phyloP scores from a whole-genome alignment of 2,113 vertebrate species.

The Rhea pennata region DNA sequence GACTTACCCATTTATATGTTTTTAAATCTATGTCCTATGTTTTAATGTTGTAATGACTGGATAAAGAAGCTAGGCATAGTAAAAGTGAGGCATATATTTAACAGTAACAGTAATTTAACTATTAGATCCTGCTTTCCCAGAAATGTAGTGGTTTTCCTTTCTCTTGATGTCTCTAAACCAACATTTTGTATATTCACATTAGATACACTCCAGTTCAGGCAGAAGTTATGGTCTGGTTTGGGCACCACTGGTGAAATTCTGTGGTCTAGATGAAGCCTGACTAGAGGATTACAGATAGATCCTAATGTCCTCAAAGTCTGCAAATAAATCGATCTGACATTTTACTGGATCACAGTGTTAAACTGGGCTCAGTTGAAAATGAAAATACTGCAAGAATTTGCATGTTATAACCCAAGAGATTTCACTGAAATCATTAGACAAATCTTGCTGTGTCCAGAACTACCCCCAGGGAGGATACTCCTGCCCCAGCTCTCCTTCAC shows the following conservation, averaged over 20 bases:
- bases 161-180: neutral
- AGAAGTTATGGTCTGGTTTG: neutral
- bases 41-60: neutral
- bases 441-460: fast-evolving
- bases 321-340: neutral
- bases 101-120: neutral
- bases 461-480: neutral
- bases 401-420: neutral
- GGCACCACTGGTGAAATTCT: neutral
- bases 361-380: neutral
- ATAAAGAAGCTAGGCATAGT: neutral
- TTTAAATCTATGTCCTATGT: neutral
- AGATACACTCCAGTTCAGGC: neutral
- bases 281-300: neutral
- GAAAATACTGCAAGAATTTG: neutral
- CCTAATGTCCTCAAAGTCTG: neutral
- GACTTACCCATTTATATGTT: fast-evolving
- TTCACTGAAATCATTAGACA: neutral
- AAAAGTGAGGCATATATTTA: neutral
- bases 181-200: neutral
- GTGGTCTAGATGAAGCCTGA: neutral
- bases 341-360: neutral
- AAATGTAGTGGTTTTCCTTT: neutral
- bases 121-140: neutral
- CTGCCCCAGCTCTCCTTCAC: fast-evolving